Evolutionary conservation across 2,113 vertebrate genomes (phyloP).

Genomic region (Nesoenas mayeri): DNA sequence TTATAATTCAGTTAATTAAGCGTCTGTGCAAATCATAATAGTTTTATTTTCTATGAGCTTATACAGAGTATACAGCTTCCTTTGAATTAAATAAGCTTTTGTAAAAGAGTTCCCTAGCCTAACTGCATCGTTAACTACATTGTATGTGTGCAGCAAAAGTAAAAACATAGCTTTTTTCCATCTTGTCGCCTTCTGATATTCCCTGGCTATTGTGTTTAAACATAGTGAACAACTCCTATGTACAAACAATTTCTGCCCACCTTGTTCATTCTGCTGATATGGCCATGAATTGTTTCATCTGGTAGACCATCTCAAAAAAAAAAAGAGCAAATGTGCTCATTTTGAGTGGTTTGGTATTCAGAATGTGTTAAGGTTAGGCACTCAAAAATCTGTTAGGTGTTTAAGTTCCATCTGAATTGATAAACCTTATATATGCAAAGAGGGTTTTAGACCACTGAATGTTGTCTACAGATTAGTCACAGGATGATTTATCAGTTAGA

Average conservation of each 20-base stretch:
- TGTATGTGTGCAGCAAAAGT: rapidly evolving
- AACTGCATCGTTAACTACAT: too few species aligned
- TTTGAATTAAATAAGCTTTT: background rate
- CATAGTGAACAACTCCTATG: background rate
- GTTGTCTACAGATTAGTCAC: background rate
- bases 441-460: background rate
- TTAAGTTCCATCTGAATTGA: background rate
- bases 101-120: background rate
- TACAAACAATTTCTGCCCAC: background rate
- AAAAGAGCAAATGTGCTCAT: background rate
- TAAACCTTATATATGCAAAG: background rate
- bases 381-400: background rate
- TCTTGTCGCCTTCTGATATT: background rate
- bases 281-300: background rate
- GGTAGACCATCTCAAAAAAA: background rate
- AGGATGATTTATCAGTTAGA: background rate
- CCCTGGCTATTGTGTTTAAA: background rate
- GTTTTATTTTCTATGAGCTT: background rate
- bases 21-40: background rate
- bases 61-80: background rate
- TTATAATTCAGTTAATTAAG: background rate
- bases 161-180: background rate
- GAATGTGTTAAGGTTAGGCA: rapidly evolving
- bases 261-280: background rate
- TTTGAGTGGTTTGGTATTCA: background rate